phyloP scores from a whole-genome alignment of 2,113 vertebrate species.

The Megaptera novaeangliae region DNA sequence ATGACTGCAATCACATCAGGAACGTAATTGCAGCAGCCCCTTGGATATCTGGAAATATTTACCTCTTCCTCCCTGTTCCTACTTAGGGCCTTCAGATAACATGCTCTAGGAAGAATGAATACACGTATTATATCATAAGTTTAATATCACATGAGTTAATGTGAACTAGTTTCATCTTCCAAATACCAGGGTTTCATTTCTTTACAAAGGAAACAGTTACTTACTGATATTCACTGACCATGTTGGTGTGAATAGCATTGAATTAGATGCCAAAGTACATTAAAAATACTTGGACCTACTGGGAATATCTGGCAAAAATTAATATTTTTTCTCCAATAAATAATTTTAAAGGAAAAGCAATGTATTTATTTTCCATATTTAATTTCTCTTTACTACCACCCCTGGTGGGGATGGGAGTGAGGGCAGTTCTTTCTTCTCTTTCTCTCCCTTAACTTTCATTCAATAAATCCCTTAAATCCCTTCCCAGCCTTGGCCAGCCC shows the following conservation, averaged over 20 bases:
- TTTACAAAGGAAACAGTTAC: neutral
- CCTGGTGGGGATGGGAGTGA: no score
- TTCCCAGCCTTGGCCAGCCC: neutral
- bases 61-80: neutral
- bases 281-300: neutral
- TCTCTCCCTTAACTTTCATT: neutral
- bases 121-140: neutral
- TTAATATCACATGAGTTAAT: neutral
- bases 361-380: neutral
- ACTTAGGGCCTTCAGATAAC: neutral
- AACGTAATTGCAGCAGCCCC: neutral
- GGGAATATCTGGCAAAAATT: neutral
- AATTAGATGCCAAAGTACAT: neutral
- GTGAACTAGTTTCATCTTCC: neutral
- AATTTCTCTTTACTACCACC: neutral
- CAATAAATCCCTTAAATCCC: neutral
- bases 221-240: neutral
- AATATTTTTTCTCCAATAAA: neutral
- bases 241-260: neutral
- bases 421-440: neutral
- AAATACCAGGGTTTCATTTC: neutral
- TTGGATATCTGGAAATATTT: neutral
- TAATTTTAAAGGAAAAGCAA: neutral
- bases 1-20: neutral
- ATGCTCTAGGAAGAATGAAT: neutral